A percentile compares a stretch with the other conserved stretches of the same genome.
These are phyloP conservation scores for Athrips mouffetella DNA, from an alignment of 2,888 invertebrate species.

Conservation along the genomic window DNA sequence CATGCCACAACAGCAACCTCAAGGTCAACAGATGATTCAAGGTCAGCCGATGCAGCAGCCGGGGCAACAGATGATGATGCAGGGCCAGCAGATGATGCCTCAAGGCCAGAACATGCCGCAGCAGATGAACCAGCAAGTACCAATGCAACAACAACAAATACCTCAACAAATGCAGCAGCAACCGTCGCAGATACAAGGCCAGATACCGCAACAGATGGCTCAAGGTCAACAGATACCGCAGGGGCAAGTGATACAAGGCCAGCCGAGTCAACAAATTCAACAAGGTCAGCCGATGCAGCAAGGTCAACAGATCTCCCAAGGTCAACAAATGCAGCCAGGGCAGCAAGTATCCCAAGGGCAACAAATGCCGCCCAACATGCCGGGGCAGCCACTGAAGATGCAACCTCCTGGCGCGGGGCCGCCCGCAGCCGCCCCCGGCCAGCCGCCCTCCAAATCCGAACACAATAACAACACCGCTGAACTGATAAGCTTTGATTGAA, in stretches of 20 bases:
- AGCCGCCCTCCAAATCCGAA: slow-evolving; percentile 51
- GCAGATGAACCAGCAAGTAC: slow-evolving; percentile 22
- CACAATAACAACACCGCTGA: slow-evolving; percentile 82
- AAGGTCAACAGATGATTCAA: slow-evolving; percentile 11
- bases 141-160: slow-evolving; percentile 27
- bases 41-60: slow-evolving; percentile 19
- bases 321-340: slow-evolving; percentile 27
- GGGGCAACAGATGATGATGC: slow-evolving; percentile 40
- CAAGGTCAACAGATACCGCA: slow-evolving; percentile 32
- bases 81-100: slow-evolving; percentile 34
- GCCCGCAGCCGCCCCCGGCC: slow-evolving; percentile 26
- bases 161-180: slow-evolving; percentile 31
- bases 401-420: slow-evolving; percentile 34
- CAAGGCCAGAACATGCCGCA: slow-evolving; percentile 32
- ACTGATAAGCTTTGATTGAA: slow-evolving; percentile 89
- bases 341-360: slow-evolving; percentile 36
- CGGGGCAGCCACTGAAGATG: slow-evolving; percentile 37
- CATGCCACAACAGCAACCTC: background rate
- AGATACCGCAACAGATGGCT: slow-evolving; percentile 27
- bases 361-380: slow-evolving; percentile 30
- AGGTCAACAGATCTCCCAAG: slow-evolving; percentile 8
- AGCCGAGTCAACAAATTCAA: slow-evolving; percentile 35
- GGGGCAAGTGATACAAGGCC: slow-evolving; percentile 29
- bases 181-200: slow-evolving; percentile 28
- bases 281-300: slow-evolving; percentile 28